Evolutionary conservation across 2,888 invertebrate genomes (phyloP), one percentile per base, ranked within the genome.

Genomic region (Julus scandinavius): DNA sequence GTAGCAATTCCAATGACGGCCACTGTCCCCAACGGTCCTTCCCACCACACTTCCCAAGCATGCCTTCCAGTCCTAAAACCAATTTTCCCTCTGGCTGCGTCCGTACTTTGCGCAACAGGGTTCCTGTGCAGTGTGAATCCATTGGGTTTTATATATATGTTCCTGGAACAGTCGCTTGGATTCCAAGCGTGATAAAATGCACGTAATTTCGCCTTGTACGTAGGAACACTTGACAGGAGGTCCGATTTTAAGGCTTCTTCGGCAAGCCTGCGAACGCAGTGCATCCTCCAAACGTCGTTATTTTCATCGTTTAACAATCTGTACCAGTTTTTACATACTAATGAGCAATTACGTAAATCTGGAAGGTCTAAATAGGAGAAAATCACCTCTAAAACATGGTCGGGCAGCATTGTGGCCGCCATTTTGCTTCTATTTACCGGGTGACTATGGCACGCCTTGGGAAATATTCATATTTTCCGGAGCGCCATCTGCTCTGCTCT

Each of bases 31-130:
- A 99, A 93, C 3, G 99, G 99, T 20, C 99, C 99, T 93, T 98
- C 98, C 98, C 98, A 99, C 93, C 98, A 97, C 11, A 99, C 96
- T 93, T 99, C 98, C 99, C 99, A 99, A 41, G 98, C 96, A 93
- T 99, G 99, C 90, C 98, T 94, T 11, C 98, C 99, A 92, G 96
- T 95, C 91, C 95, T 94, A 92, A 98, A 98, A 1, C 91, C 92
- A 86, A 97, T 95, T 94, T 97, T 99, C 90, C 95, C 96, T 93
- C 96, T 95, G 91, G 96, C 96, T 90, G 97, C 98, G 93, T 99
- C 99, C 89, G 99, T 99, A 93, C 98, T 98, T 93, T 99, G 99
- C 80, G 99, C 99, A 87, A 99, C 97, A 86, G 99, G 99, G 93
- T 99, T 98, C 92, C 99, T 95, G 93, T 99, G 99, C 91, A 99